phyloP scores from a whole-genome alignment of 2,888 invertebrate species.

The Saturnia pavonia region DNA sequence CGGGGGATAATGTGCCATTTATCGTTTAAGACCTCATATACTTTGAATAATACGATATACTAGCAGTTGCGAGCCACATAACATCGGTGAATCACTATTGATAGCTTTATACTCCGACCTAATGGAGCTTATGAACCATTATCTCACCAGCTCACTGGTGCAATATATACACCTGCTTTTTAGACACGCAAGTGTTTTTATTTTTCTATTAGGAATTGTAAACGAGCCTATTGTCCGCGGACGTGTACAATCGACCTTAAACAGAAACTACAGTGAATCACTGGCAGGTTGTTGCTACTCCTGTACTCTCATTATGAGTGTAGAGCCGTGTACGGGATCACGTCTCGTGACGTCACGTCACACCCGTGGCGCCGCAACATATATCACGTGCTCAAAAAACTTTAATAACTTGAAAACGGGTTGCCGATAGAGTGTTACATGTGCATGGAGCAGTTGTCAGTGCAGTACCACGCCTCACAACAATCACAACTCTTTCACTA shows the following conservation, averaged over 20 bases:
- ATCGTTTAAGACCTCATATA: background rate
- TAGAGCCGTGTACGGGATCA: too few species aligned
- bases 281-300: too few species aligned
- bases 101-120: background rate
- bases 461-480: too few species aligned
- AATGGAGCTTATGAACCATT: background rate
- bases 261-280: background rate
- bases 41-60: constrained; percentile 1
- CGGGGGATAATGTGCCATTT: constrained; percentile 5
- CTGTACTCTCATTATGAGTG: too few species aligned
- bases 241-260: background rate
- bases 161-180: background rate
- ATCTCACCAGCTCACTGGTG: background rate
- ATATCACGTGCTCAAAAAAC: too few species aligned
- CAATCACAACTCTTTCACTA: too few species aligned
- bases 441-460: too few species aligned
- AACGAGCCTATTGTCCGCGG: background rate
- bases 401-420: too few species aligned
- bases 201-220: background rate
- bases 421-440: too few species aligned
- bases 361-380: too few species aligned
- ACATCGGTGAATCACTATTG: background rate
- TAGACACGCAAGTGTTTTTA: background rate
- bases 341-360: too few species aligned
- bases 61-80: background rate